Conservation (phyloP, 1,140 invertebrate genomes). For the Cotesia glomerata region DNA sequence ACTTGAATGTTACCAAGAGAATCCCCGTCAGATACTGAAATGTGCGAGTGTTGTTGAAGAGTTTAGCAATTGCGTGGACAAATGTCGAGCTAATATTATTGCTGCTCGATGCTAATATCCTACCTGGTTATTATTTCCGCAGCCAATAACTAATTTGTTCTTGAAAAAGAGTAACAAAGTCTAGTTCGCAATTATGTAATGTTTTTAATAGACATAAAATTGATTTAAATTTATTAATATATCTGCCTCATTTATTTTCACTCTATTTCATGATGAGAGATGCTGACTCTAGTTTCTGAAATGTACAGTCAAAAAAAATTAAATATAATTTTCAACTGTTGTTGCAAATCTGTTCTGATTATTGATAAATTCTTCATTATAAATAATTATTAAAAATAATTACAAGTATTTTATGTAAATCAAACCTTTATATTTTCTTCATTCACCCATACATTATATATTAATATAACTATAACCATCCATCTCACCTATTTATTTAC, state of each 20-base stretch:
- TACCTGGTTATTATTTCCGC: background rate
- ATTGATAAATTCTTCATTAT: no score
- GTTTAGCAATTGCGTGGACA: slow-evolving; percentile 63
- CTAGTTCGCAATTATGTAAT: background rate
- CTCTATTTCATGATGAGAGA: background rate
- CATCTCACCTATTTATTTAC: no score
- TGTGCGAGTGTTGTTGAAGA: slow-evolving; percentile 62
- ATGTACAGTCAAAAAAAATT: no score
- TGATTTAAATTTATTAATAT: background rate
- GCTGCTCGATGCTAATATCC: slow-evolving; percentile 41
- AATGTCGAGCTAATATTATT: slow-evolving; percentile 52
- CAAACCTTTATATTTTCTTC: no score
- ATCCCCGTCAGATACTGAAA: slow-evolving; percentile 63
- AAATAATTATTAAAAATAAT: no score
- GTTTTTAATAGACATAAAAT: background rate
- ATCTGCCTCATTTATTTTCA: background rate
- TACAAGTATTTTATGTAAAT: no score
- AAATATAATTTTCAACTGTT: no score
- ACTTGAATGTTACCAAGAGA: slow-evolving; percentile 62
- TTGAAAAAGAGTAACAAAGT: slow-evolving; percentile 18
- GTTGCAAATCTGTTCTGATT: no score
- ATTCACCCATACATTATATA: no score
- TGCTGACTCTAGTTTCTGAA: no score
- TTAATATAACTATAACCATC: no score
- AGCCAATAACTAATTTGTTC: slow-evolving; percentile 1